Conservation (phyloP, 1,140 invertebrate genomes). For the Ditylenchus dipsaci region DNA sequence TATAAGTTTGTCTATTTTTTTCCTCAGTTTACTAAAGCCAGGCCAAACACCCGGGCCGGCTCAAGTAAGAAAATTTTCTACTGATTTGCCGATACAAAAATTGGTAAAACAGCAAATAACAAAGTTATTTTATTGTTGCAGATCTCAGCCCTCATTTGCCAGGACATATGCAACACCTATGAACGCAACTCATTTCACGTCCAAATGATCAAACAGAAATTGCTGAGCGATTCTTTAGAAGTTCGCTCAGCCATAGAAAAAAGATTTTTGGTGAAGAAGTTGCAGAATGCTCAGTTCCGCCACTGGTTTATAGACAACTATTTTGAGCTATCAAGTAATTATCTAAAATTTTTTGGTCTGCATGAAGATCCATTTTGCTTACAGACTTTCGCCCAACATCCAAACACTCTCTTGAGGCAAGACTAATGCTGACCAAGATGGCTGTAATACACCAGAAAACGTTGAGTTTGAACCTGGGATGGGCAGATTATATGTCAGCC, state of each 20-base stretch:
- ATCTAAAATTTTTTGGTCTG: background rate
- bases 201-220: background rate
- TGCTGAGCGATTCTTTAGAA: background rate
- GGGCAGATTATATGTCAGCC: background rate
- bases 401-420: conserved; percentile 6
- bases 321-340: background rate
- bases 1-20: too few species aligned
- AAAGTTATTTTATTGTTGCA: background rate
- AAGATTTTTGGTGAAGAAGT: background rate
- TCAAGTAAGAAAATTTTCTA: too few species aligned
- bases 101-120: too few species aligned
- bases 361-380: background rate
- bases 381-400: background rate
- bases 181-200: background rate
- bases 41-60: too few species aligned
- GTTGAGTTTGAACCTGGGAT: background rate
- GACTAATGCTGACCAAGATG: conserved; percentile 2
- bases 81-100: too few species aligned
- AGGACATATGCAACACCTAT: background rate
- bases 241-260: background rate
- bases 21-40: too few species aligned
- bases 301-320: conserved; percentile 5
- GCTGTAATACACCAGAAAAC: conserved; percentile 15
- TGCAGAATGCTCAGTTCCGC: conserved; percentile 3
- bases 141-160: background rate